Evolutionary conservation across 2,113 vertebrate species (phyloP).

Genomic region (Archocentrus centrarchus): DNA sequence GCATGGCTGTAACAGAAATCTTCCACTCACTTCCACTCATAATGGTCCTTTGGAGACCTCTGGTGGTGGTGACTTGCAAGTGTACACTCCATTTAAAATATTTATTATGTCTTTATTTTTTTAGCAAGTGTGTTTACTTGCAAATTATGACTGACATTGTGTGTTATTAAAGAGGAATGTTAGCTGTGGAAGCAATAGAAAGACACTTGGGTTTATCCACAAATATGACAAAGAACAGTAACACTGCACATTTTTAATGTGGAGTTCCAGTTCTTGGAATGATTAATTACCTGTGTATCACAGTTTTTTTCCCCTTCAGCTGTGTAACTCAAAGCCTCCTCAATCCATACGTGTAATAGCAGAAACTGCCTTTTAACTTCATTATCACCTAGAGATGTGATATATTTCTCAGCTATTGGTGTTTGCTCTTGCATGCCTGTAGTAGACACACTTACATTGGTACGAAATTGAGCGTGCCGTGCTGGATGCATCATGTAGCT

Average conservation of each 20-base stretch:
- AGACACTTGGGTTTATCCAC: constrained; percentile 23
- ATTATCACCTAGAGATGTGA: constrained; percentile 26
- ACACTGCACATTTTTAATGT: constrained; percentile 28
- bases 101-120: background rate
- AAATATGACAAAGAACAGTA: constrained; percentile 17
- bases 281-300: background rate
- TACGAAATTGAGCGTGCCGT: constrained; percentile 2
- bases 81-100: background rate
- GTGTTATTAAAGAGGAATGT: constrained; percentile 53
- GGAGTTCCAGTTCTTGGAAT: background rate
- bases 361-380: constrained; percentile 44
- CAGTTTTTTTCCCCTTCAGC: constrained; percentile 1
- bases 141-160: constrained; percentile 31
- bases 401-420: constrained; percentile 26
- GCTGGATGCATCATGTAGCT: constrained; percentile 62
- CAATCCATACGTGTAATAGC: constrained; percentile 28
- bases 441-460: constrained; percentile 9
- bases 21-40: constrained; percentile 21
- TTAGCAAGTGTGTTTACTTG: constrained; percentile 46
- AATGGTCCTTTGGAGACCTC: constrained; percentile 50
- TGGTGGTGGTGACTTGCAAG: constrained; percentile 56
- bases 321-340: constrained; percentile 50
- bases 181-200: constrained; percentile 63
- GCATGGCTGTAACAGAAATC: background rate
- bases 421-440: constrained; percentile 68